phyloP scores from a whole-genome alignment of 2,888 invertebrate genomes.

The Stenoptilia bipunctidactyla region DNA sequence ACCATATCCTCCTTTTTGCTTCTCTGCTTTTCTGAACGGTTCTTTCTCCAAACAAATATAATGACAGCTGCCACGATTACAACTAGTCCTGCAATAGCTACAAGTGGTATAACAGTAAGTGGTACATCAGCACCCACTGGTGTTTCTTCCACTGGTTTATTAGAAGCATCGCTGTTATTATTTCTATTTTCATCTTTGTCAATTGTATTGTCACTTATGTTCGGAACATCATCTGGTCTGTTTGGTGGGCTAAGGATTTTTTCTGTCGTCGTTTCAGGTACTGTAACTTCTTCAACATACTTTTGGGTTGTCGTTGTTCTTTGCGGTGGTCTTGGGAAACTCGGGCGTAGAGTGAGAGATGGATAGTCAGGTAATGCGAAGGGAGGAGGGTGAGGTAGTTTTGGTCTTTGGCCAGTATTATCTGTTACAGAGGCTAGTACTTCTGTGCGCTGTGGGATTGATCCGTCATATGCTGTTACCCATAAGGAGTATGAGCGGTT shows the following conservation, averaged over 20 bases:
- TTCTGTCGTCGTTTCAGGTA: conserved; percentile 42
- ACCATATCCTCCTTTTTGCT: conserved; percentile 83
- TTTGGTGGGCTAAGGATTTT: conserved; percentile 32
- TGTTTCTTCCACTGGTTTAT: conserved; percentile 42
- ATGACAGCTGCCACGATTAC: conserved; percentile 76
- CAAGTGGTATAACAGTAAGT: conserved; percentile 76
- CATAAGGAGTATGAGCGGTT: conserved; percentile 52
- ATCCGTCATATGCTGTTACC: conserved; percentile 53
- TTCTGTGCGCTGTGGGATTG: conserved; percentile 50
- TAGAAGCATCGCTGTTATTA: conserved; percentile 22
- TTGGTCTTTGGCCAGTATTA: conserved; percentile 32
- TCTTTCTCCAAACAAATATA: conserved; percentile 79
- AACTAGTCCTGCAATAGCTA: conserved; percentile 78
- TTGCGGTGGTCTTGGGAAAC: conserved; percentile 27
- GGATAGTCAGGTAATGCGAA: conserved; percentile 29
- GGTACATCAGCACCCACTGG: conserved; percentile 17
- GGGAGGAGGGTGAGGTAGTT: conserved; percentile 37
- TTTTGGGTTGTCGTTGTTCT: conserved; percentile 40
- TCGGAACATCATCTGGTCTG: conserved; percentile 30
- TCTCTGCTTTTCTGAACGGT: conserved; percentile 75
- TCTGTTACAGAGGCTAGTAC: conserved; percentile 50
- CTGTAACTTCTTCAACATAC: conserved; percentile 29
- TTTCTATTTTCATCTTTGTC: conserved; percentile 27
- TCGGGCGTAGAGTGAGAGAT: conserved; percentile 18
- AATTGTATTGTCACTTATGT: conserved; percentile 24